A percentile compares a stretch with the other conserved stretches of the same genome.
Evolutionary conservation across 2,888 invertebrate genomes (phyloP).

Genomic region (Orthosia gothica): DNA sequence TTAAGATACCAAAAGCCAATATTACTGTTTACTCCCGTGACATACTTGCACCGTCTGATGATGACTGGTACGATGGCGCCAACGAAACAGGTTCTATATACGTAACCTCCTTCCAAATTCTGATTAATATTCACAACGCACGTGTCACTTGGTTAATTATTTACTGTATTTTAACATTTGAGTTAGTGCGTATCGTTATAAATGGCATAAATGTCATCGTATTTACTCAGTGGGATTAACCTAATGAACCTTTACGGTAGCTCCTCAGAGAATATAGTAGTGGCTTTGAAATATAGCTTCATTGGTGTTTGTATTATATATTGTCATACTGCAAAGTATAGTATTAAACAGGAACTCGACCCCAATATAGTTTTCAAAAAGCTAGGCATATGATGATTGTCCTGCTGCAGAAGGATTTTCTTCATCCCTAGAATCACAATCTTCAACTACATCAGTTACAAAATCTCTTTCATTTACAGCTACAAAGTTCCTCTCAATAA

Average conservation of each 20-base stretch:
- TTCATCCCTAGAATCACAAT: neutral
- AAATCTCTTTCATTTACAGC: neutral
- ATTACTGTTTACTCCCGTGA: constrained; percentile 32
- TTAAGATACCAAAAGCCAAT: constrained; percentile 15
- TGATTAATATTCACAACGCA: constrained; percentile 57
- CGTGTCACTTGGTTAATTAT: constrained; percentile 47
- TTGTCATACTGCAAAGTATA: neutral
- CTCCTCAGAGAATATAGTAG: neutral
- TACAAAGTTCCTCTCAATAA: neutral
- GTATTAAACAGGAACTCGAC: too few relatives aligned
- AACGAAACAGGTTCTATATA: constrained; percentile 56
- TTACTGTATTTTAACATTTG: constrained; percentile 38
- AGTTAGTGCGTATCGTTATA: constrained; percentile 23
- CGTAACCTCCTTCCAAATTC: constrained; percentile 52
- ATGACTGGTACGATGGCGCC: constrained; percentile 54
- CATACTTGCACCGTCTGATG: constrained; percentile 41
- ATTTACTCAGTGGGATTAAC: constrained; percentile 42
- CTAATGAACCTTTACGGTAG: constrained; percentile 28
- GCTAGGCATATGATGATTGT: too few relatives aligned
- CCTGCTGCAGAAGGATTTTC: neutral
- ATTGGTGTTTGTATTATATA: constrained; percentile 12
- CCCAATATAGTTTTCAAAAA: too few relatives aligned
- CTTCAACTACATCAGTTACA: neutral
- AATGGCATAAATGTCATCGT: constrained; percentile 25
- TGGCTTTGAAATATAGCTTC: constrained; percentile 10